Conservation (phyloP, 2,888 invertebrate species). For the Halocaridina rubra region DNA sequence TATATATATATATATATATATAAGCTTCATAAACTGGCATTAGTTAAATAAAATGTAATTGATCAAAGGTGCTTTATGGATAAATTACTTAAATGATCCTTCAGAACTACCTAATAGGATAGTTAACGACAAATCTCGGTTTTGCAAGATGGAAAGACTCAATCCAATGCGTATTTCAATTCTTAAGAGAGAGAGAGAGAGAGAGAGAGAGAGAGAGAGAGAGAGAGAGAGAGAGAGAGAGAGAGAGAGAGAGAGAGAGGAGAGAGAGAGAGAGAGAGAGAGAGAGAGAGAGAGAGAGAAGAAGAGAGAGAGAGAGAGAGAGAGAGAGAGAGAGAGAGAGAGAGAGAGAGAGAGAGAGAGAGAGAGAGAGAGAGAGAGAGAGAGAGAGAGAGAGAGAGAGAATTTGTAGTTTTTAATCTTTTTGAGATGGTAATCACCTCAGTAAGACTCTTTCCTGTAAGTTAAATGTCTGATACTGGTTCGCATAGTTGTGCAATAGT, state of each 20-base stretch:
- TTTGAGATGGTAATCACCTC: background rate
- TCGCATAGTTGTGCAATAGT: background rate
- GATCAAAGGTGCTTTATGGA: background rate
- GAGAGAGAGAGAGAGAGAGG: background rate
- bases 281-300: background rate
- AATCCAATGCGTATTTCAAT: no score
- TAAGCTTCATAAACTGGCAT: background rate
- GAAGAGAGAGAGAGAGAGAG: constrained; percentile 20
- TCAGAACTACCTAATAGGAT: no score
- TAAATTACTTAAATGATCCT: constrained; percentile 5
- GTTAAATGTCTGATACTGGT: no score
- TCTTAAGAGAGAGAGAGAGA: constrained; percentile 30
- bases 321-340: constrained; percentile 21
- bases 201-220: constrained; percentile 31
- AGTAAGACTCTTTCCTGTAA: no score
- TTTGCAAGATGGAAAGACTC: no score
- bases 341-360: constrained; percentile 25
- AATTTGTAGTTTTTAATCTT: no score
- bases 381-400: constrained; percentile 5
- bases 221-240: constrained; percentile 6
- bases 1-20: background rate
- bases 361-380: constrained; percentile 22
- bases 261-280: background rate
- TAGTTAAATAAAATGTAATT: no score
- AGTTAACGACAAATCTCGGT: no score